Evolutionary conservation across 2,797 vertebrate genomes (phyloP).

Genomic region (Aldrovandia affinis): DNA sequence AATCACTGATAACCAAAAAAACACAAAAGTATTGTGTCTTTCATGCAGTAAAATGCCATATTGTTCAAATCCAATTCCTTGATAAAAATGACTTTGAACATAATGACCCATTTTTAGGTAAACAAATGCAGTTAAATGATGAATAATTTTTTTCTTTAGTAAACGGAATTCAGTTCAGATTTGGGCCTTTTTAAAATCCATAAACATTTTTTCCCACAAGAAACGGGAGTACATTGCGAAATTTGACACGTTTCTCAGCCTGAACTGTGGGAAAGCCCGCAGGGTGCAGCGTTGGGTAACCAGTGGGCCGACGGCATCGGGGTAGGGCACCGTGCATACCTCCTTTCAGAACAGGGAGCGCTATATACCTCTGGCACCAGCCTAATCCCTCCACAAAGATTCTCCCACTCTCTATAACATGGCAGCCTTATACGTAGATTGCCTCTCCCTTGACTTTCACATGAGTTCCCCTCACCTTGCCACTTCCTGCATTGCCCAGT

Average conservation of each 20-base stretch:
- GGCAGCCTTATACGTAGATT: not conserved
- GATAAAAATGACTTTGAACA: too few relatives aligned
- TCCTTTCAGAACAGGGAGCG: not conserved
- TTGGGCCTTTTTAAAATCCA: not conserved
- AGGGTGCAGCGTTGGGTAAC: not conserved
- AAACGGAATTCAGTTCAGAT: not conserved
- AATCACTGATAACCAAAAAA: too few relatives aligned
- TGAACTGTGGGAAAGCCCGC: not conserved
- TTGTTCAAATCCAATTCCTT: too few relatives aligned
- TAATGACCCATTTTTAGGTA: too few relatives aligned
- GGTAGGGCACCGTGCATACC: not conserved
- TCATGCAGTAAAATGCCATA: too few relatives aligned
- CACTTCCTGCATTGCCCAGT: too few relatives aligned
- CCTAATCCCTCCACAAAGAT: not conserved
- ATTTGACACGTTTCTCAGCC: not conserved
- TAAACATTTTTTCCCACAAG: not conserved
- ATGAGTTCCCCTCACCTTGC: not conserved
- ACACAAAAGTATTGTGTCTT: too few relatives aligned
- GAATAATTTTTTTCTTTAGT: too few relatives aligned
- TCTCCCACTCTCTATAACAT: not conserved
- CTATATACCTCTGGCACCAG: not conserved
- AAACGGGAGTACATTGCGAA: not conserved
- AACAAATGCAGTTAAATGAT: too few relatives aligned
- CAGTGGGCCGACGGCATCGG: not conserved
- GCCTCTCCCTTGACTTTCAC: not conserved